A percentile compares a stretch with the other conserved stretches of the same genome.
Conservation (phyloP, 1,140 invertebrate species). For the Centruroides vittatus region DNA sequence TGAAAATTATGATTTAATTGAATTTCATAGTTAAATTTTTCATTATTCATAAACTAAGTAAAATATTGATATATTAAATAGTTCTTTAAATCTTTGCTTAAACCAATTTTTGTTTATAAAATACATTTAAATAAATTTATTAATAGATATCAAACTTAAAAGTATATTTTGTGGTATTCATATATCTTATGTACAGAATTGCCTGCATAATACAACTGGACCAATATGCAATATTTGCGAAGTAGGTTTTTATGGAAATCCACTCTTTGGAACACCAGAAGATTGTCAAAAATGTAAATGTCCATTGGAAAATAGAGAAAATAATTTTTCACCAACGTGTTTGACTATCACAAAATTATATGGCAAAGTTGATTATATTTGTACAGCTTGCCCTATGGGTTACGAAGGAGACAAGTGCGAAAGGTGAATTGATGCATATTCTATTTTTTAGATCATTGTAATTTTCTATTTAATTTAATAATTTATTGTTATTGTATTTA, state of each 20-base stretch:
- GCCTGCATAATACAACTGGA: conserved; percentile 62
- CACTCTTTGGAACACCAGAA: conserved; percentile 39
- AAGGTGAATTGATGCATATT: conserved; percentile 38
- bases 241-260: conserved; percentile 69
- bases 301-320: conserved; percentile 38
- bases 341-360: conserved; percentile 27
- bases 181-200: conserved; percentile 46
- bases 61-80: too few relatives aligned
- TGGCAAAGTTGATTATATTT: conserved; percentile 54
- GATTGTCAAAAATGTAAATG: conserved; percentile 58
- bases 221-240: conserved; percentile 57
- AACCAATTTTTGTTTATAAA: too few relatives aligned
- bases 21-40: too few relatives aligned
- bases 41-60: too few relatives aligned
- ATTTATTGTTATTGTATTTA: too few relatives aligned
- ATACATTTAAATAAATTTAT: too few relatives aligned
- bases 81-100: too few relatives aligned
- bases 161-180: too few relatives aligned
- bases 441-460: too few relatives aligned
- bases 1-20: too few relatives aligned
- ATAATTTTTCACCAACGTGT: conserved; percentile 82
- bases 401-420: conserved; percentile 88
- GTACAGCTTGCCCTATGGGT: conserved; percentile 74
- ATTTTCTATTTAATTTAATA: too few relatives aligned
- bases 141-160: too few relatives aligned